Evolutionary conservation across 2,113 vertebrate species (phyloP), one percentile per base, ranked within the genome.

Genomic region (Lophochroa leadbeateri): DNA sequence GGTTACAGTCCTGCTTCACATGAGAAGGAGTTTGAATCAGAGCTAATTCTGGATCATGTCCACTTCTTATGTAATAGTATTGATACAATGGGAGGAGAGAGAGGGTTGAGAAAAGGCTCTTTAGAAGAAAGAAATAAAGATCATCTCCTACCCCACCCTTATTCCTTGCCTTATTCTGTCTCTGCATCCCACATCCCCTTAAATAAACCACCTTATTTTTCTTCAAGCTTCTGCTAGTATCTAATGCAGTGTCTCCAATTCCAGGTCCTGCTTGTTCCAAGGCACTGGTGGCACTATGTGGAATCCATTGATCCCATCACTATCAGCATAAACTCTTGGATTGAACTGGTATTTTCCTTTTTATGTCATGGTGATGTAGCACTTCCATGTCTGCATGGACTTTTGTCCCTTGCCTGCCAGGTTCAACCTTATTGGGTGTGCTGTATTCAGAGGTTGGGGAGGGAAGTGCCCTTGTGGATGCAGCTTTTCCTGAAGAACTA

Each of bases 261-360:
- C 63, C 98, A 99, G 99, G 99, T 99, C 94, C 98, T 99, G 50
- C 98, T 98, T 21, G 98, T 99, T 81, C 99, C 99, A 90, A 99
- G 98, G 92, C 99, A 99, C 92, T 99, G 99, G 99, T 99, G 99
- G 99, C 99, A 99, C 98, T 99, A 99, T 3, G 99, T 99, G 95
- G 99, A 99, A 96, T 99, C 98, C 11, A 60, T 99, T 82, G 99
- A 99, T 93, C 98, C 98, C 39, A 37, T 99, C 93, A 99, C 99
- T 8, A 97, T 99, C 97, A 99, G 99, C 78, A 94, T 99, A 92
- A 99, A 99, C 97, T 99, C 99, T 44, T 99, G 99, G 99, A 99
- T 99, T 57, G 99, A 99, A 85, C 90, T 99, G 99, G 99, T 99
- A 98, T 95, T 95, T 86, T 49, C 41, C 20, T 72, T 86, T 86